phyloP scores from a whole-genome alignment of 2,113 vertebrate genomes.

The Oreochromis tanganicae region DNA sequence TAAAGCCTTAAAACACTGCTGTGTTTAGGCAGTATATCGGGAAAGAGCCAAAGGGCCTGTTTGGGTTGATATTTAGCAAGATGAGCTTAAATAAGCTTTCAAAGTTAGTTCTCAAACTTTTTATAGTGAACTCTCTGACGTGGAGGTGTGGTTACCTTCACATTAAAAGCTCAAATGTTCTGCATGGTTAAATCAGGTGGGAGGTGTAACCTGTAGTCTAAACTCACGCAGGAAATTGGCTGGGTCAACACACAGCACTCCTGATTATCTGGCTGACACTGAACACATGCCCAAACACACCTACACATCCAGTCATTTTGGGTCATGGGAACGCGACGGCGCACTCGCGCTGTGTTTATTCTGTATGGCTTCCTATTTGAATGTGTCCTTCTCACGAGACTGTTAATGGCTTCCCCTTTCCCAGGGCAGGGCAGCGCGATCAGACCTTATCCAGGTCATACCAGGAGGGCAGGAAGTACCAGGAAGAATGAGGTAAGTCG shows the following conservation, averaged over 20 bases:
- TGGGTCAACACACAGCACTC: conserved; percentile 22
- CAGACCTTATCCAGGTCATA: conserved; percentile 57
- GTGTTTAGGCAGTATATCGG: fast-evolving
- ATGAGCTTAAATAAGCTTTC: background rate
- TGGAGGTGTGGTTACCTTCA: background rate
- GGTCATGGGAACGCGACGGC: conserved; percentile 68
- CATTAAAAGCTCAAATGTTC: background rate
- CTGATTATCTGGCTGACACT: conserved; percentile 49
- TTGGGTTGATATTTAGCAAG: background rate
- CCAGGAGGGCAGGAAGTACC: conserved; percentile 47
- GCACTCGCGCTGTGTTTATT: conserved; percentile 61
- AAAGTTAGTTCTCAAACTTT: background rate
- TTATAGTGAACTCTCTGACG: background rate
- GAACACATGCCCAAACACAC: conserved; percentile 28
- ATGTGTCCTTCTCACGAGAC: conserved; percentile 69
- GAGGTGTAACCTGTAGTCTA: conserved; percentile 12
- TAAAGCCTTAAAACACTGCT: background rate
- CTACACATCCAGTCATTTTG: conserved; percentile 47
- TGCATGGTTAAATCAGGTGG: background rate
- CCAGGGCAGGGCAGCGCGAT: conserved; percentile 59
- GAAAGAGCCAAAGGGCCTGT: background rate
- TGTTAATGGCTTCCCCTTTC: conserved; percentile 75
- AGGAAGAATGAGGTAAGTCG: conserved; percentile 34
- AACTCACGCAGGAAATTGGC: conserved; percentile 24
- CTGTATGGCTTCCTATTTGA: conserved; percentile 70